Percentiles rank a stretch among this genome's conserved stretches.
Evolutionary conservation across 2,888 invertebrate species (phyloP).

Genomic region (Beris morrisii): DNA sequence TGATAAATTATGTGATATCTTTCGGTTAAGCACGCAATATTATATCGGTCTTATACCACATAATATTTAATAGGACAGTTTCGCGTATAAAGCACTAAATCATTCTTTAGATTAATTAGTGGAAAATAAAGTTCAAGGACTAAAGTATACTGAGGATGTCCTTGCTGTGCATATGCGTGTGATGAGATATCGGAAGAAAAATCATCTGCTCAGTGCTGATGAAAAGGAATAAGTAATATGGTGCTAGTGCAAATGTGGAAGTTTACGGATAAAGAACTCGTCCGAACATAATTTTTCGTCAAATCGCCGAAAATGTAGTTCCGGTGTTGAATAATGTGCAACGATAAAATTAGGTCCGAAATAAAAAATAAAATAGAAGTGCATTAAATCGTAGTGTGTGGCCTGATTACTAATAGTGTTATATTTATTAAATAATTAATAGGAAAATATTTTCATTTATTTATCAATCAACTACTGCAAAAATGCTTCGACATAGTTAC

Average conservation of each 20-base stretch:
- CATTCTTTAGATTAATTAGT: no score
- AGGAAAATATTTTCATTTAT: conserved; percentile 2
- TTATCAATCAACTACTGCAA: background rate
- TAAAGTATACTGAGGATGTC: conserved; percentile 8
- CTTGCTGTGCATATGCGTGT: conserved; percentile 19
- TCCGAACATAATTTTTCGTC: background rate
- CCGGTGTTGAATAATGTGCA: background rate
- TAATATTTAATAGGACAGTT: no score
- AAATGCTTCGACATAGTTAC: conserved; percentile 3
- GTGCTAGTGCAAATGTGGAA: conserved; percentile 13
- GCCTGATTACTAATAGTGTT: conserved; percentile 24
- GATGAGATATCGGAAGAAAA: conserved; percentile 5
- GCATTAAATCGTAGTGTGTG: conserved; percentile 22
- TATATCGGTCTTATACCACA: no score
- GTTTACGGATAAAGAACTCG: conserved; percentile 17
- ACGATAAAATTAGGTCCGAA: background rate
- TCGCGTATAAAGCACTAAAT: no score
- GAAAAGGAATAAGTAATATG: conserved; percentile 9
- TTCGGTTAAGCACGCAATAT: no score
- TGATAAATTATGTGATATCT: background rate
- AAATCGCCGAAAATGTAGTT: conserved; percentile 21
- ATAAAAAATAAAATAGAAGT: conserved; percentile 3
- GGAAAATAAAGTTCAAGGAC: conserved; percentile 23
- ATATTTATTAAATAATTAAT: background rate
- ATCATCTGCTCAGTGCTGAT: background rate